Base-by-base conservation (phyloP, 1,140 invertebrate species). In the Aphelinus atriplicis region DNA sequence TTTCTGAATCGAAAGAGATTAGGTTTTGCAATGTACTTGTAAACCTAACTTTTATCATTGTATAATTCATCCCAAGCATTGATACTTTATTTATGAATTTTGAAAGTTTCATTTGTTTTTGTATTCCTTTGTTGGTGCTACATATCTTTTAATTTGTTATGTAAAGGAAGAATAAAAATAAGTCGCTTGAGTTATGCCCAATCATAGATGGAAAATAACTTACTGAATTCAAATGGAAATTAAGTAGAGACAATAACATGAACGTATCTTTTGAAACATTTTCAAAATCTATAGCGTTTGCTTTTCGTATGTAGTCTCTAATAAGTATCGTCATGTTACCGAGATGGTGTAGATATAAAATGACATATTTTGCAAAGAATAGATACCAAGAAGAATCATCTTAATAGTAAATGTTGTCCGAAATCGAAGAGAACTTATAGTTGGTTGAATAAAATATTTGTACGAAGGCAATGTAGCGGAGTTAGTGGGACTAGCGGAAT, bases 361-460 rank as follows among this genome's bases (percentile, higher is more conserved):
- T 26, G 26, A 26, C 26, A 26, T 26, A 26, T 26, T 26, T 26
- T 26, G 26, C 26, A 26, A 26, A 26, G 26, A 26, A 26, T 26
- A 26, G 26, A 26, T 26, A 26, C 26, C 26, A 26, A 26, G 26
- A 26, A 26, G 26, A 26, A 26, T 26, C 26, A 26, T 26, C 55
- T 71, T 62, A 42, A 75, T 55, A 53, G 48, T 61, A 67, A 61
- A n/a, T 9, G 55, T 61, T 5, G 26, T 42, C 42, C 47, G 57
- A 51, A 45, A 26, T 55, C 46, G 26, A 66, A 77, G 48, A 48
- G 63, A 77, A 73, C 61, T 68, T 26, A 26, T 26, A 60, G 48
- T 67, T 58, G 56, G 50, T 69, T 78, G 68, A 68, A 66, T n/a
- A 75, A 71, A 62, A 79, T 74, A 79, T 79, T 80, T 80, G 75